A percentile compares a stretch with the other conserved stretches of the same genome.
Conservation (phyloP, 2,113 vertebrate genomes). For the Piaya cayana region DNA sequence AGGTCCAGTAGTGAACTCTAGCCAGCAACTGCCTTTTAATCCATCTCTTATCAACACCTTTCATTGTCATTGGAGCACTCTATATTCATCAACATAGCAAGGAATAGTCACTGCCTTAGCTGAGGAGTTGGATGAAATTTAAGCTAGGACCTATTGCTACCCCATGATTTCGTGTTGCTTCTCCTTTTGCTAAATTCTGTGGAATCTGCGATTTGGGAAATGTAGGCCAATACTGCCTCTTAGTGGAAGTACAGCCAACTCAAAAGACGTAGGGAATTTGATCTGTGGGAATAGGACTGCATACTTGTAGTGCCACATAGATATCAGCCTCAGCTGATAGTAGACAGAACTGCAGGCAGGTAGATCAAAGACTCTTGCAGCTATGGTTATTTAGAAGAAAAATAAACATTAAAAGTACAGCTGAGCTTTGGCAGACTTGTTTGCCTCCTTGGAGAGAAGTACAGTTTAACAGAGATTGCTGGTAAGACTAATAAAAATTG, state of each 20-base stretch:
- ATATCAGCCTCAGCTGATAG: not conserved
- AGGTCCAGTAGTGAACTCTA: not conserved
- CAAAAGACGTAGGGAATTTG: not conserved
- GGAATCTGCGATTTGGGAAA: not conserved
- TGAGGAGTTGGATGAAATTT: not conserved
- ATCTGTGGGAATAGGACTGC: not conserved
- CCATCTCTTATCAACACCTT: not conserved
- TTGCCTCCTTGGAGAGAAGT: not conserved
- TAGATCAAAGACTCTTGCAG: not conserved
- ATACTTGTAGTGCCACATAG: not conserved
- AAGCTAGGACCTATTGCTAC: not conserved
- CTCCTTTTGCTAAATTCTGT: not conserved
- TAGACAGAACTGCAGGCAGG: not conserved
- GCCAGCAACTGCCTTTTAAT: not conserved
- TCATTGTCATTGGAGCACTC: not conserved
- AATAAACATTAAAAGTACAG: not conserved
- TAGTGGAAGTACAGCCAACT: not conserved
- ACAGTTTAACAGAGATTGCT: not conserved
- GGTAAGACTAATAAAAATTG: not conserved
- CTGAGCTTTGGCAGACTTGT: not conserved
- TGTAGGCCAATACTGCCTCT: constrained; percentile 9
- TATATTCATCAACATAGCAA: not conserved
- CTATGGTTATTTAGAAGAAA: not conserved
- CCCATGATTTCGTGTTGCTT: not conserved
- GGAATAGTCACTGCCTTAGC: not conserved